Conservation (phyloP, 2,888 invertebrate species). For the Deladenus siricidicola region DNA sequence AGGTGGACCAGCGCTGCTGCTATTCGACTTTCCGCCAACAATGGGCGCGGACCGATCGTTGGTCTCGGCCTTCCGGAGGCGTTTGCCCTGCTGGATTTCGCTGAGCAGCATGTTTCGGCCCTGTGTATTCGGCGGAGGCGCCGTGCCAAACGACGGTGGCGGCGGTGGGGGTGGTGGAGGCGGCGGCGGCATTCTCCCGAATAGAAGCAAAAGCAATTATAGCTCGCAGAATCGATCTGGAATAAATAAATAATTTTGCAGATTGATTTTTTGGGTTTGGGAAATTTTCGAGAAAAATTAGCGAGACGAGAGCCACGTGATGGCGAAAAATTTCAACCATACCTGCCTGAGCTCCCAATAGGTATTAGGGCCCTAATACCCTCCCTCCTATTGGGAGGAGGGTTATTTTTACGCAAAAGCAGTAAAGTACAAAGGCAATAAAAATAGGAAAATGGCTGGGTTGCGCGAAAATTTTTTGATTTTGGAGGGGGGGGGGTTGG, state of each 20-base stretch:
- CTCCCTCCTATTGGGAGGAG: too few species aligned
- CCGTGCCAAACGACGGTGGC: neutral
- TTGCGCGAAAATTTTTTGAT: too few species aligned
- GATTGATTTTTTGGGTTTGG: neutral
- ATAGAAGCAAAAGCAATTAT: too few species aligned
- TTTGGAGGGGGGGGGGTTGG: too few species aligned
- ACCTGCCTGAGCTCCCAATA: too few species aligned
- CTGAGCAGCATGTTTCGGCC: slow-evolving; percentile 14
- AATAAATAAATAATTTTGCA: neutral
- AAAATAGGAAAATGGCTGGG: too few species aligned
- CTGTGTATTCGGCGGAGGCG: neutral
- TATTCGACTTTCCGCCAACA: slow-evolving; percentile 23
- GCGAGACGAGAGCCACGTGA: too few species aligned
- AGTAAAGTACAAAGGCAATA: too few species aligned
- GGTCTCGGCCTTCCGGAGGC: slow-evolving; percentile 40
- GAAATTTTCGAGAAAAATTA: neutral
- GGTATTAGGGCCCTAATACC: too few species aligned
- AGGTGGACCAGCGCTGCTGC: neutral
- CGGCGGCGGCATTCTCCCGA: slow-evolving; percentile 11
- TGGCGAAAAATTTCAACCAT: too few species aligned
- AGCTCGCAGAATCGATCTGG: neutral
- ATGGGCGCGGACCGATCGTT: slow-evolving; percentile 44
- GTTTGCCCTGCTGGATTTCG: slow-evolving; percentile 37
- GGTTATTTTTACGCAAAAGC: too few species aligned
- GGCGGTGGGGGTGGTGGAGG: slow-evolving; percentile 19